Evolutionary conservation across 1,140 invertebrate genomes (phyloP), one percentile per base, ranked within the genome.

Genomic region (Trypoxylus dichotomus): DNA sequence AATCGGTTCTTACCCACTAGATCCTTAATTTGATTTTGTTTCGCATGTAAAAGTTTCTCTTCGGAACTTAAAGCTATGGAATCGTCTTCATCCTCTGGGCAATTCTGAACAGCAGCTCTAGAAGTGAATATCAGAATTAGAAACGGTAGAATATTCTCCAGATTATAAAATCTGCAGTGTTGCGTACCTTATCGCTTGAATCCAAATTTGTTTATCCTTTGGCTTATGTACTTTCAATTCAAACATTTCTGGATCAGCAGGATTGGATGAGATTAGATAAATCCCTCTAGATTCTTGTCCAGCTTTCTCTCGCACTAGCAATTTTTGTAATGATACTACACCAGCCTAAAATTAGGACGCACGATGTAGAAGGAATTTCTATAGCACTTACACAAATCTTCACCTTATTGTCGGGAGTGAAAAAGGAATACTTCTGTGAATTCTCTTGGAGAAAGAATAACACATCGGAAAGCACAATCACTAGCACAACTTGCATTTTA

Each of bases 201-300:
- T 95, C 97, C 97, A 98, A 0, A 91, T 86, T 81, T 94, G 92
- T 83, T 96, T 95, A 78, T 97, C 95, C 83, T 95, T 94, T 13
- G 95, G 94, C 60, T 94, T 93, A 79, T 93, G 91, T 78, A 97
- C 95, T 83, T 97, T 93, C 15, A 98, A 87, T 85, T 98, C 96
- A 85, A 97, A 98, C 96, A 98, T 98, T 87, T 98, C 97, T 0
- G 96, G 96, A 81, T 95, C 93, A 1, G 90, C 89, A 0, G 94
- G 93, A 84, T 95, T 95, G 63, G 93, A 94, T 77, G 93, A 95
- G 81, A 97, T 96, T 27, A 97, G 89, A 87, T 97, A 97, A 81
- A 97, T 93, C 0, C 94, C 94, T 1, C 93, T 89, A 8, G 94
- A 95, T 81, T 97, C 95, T 78, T 94, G 92, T 47, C 95, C 96